Percentiles rank a stretch among this genome's conserved stretches.
phyloP scores from a whole-genome alignment of 2,888 invertebrate species.

The Dryobotodes eremita region DNA sequence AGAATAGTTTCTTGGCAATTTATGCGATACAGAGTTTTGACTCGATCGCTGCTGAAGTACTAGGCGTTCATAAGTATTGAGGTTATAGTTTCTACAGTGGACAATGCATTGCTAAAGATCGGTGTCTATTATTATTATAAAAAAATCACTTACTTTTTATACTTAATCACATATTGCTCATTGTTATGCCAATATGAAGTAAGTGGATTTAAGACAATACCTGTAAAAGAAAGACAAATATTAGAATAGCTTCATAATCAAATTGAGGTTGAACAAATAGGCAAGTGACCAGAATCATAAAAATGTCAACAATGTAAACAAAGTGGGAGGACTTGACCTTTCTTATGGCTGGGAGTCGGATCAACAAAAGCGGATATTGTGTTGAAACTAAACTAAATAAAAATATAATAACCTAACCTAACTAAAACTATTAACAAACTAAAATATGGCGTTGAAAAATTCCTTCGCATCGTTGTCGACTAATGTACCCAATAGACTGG shows the following conservation, averaged over 20 bases:
- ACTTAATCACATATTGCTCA: neutral
- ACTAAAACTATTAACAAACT: neutral
- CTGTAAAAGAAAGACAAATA: constrained; percentile 26
- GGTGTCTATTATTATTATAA: neutral
- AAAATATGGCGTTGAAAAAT: too few relatives aligned
- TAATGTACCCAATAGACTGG: too few relatives aligned
- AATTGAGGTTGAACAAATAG: neutral
- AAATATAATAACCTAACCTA: neutral
- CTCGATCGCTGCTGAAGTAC: neutral
- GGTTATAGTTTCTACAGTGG: neutral
- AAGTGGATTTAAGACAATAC: constrained; percentile 18
- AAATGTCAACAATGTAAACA: neutral
- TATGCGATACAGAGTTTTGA: neutral
- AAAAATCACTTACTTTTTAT: neutral
- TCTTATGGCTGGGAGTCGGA: neutral
- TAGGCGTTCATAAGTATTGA: constrained; percentile 15
- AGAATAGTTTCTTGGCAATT: neutral
- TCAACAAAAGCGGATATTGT: neutral
- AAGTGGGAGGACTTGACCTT: neutral
- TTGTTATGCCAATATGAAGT: neutral
- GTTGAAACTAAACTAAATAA: neutral
- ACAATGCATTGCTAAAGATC: neutral
- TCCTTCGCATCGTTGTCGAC: too few relatives aligned
- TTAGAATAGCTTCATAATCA: neutral
- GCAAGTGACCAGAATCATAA: neutral